phyloP scores from a whole-genome alignment of 2,888 invertebrate species.

The Alloscopus bannaensis region DNA sequence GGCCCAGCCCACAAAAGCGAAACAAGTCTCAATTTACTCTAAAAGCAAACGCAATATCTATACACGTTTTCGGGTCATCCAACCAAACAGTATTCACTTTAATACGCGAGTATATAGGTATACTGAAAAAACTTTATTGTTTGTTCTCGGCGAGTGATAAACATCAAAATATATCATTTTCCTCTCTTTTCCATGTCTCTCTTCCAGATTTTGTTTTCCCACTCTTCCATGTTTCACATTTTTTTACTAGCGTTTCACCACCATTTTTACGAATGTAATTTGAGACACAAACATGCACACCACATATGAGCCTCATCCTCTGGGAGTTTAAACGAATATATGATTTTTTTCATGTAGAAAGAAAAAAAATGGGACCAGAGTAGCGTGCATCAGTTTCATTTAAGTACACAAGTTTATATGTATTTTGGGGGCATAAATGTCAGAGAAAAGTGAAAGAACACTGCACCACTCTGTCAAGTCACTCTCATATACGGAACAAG shows the following conservation, averaged over 20 bases:
- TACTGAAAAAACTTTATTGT: no score
- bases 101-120: no score
- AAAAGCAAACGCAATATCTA: no score
- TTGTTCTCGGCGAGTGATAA: conserved; percentile 13
- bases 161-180: conserved; percentile 23
- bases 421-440: conserved; percentile 14
- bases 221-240: no score
- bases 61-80: no score
- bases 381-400: no score
- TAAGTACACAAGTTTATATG: background rate
- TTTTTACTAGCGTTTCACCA: background rate
- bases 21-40: no score
- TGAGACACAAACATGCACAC: background rate
- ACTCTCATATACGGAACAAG: no score
- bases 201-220: no score
- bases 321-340: background rate
- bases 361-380: no score
- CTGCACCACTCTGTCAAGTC: background rate
- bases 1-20: background rate
- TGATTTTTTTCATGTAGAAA: background rate
- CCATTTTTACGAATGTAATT: conserved; percentile 1
- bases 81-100: no score
- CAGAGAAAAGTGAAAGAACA: conserved; percentile 9
- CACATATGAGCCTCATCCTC: background rate
- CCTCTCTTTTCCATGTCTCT: no score